A percentile compares a stretch with the other conserved stretches of the same genome.
phyloP scores from a whole-genome alignment of 2,797 vertebrate species.

The Bradypodion ventrale region DNA sequence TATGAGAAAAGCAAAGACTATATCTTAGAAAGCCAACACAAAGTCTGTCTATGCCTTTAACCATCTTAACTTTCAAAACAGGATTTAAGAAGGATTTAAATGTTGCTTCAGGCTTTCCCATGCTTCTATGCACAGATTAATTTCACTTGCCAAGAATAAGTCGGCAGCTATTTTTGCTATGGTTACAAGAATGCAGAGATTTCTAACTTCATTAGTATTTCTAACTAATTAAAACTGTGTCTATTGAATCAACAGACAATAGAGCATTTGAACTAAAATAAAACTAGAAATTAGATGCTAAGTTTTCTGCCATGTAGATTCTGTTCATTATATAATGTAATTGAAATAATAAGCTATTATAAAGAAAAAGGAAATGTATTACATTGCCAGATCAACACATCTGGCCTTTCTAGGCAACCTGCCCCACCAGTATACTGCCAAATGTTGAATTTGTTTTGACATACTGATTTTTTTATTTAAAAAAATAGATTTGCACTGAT shows the following conservation, averaged over 20 bases:
- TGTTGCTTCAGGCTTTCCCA: not conserved
- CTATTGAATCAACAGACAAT: not conserved
- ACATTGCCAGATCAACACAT: not conserved
- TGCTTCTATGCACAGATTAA: slow-evolving; percentile 18
- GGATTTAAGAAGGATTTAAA: slow-evolving; percentile 4
- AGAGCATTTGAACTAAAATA: slow-evolving; percentile 29
- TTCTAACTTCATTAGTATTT: slow-evolving; percentile 22
- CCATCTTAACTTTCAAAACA: slow-evolving; percentile 9
- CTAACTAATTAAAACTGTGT: slow-evolving; percentile 3
- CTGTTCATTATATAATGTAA: not conserved
- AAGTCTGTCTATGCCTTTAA: not conserved
- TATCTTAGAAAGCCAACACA: not conserved
- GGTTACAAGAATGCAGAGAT: slow-evolving; percentile 4
- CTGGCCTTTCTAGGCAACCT: not conserved
- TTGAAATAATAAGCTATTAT: slow-evolving; percentile 5
- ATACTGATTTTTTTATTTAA: not conserved
- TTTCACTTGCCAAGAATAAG: slow-evolving; percentile 16
- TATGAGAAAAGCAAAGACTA: slow-evolving; percentile 6
- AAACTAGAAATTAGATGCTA: slow-evolving; percentile 4
- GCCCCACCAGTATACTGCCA: not conserved
- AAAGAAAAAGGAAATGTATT: not conserved
- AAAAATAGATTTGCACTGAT: not conserved
- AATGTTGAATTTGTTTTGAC: not conserved
- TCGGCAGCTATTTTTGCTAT: not conserved
- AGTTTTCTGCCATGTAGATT: not conserved